phyloP scores from a whole-genome alignment of 2,113 vertebrate species.

The Murina feae region DNA sequence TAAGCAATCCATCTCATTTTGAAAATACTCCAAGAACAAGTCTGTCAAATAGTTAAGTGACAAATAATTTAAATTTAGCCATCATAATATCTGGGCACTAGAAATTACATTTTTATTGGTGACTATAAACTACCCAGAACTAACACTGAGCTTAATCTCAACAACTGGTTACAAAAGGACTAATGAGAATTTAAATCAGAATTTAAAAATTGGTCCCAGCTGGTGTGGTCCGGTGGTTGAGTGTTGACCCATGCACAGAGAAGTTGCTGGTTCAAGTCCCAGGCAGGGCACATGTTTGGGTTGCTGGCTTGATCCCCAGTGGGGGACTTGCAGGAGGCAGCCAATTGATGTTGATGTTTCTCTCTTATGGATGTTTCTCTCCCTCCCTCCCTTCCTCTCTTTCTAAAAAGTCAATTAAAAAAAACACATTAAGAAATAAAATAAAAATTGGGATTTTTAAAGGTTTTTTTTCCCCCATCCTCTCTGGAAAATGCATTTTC shows the following conservation, averaged over 20 bases:
- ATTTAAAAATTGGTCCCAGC: not conserved
- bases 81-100: not conserved
- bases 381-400: too few relatives aligned
- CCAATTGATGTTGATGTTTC: too few relatives aligned
- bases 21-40: not conserved
- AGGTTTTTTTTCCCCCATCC: accelerated
- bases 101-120: not conserved
- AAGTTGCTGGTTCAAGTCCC: too few relatives aligned
- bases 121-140: not conserved
- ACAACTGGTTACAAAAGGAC: not conserved
- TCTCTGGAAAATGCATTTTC: not conserved
- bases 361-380: too few relatives aligned
- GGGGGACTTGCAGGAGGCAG: too few relatives aligned
- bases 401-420: too few relatives aligned
- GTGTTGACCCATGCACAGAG: too few relatives aligned
- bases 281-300: too few relatives aligned
- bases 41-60: not conserved
- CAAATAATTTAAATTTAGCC: not conserved
- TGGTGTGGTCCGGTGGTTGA: too few relatives aligned
- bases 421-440: too few relatives aligned
- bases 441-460: too few relatives aligned
- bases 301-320: too few relatives aligned
- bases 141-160: not conserved
- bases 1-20: not conserved
- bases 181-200: not conserved